Conservation (phyloP, 2,797 vertebrate genomes). For the Leontocebus nigricollis region DNA sequence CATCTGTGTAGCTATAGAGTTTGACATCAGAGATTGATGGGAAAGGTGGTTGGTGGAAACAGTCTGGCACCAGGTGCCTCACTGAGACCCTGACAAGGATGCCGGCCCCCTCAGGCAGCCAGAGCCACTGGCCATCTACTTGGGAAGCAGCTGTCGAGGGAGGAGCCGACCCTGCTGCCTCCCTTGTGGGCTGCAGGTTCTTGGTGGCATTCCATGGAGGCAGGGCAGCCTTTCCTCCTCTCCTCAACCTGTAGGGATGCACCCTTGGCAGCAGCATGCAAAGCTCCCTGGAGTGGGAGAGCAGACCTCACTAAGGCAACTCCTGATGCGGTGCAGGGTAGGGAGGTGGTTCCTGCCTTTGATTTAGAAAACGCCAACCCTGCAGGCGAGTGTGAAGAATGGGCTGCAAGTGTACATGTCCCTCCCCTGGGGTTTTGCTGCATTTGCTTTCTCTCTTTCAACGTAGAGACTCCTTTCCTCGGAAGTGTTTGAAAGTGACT, state of each 20-base stretch:
- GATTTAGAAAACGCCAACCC: background rate
- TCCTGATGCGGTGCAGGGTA: too few species aligned
- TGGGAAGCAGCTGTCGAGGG: constrained; percentile 59
- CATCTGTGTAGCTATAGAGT: rapidly evolving
- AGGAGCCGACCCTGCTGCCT: constrained; percentile 39
- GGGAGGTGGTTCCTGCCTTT: background rate
- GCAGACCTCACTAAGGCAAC: rapidly evolving
- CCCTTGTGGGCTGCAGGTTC: background rate
- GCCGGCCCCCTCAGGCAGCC: background rate
- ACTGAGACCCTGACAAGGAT: background rate
- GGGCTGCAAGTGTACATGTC: rapidly evolving
- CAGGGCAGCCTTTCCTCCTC: background rate
- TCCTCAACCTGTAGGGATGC: background rate
- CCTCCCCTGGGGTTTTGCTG: rapidly evolving
- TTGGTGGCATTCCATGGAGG: background rate
- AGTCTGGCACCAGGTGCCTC: background rate
- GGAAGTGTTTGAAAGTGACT: background rate
- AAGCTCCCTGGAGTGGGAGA: background rate
- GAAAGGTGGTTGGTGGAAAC: background rate
- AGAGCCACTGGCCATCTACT: background rate
- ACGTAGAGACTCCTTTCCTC: rapidly evolving
- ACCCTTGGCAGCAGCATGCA: background rate
- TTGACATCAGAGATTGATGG: rapidly evolving
- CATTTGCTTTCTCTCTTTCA: too few species aligned
- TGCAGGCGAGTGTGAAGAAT: rapidly evolving